phyloP scores from a whole-genome alignment of 2,113 vertebrate genomes.

The Hystrix cristata region DNA sequence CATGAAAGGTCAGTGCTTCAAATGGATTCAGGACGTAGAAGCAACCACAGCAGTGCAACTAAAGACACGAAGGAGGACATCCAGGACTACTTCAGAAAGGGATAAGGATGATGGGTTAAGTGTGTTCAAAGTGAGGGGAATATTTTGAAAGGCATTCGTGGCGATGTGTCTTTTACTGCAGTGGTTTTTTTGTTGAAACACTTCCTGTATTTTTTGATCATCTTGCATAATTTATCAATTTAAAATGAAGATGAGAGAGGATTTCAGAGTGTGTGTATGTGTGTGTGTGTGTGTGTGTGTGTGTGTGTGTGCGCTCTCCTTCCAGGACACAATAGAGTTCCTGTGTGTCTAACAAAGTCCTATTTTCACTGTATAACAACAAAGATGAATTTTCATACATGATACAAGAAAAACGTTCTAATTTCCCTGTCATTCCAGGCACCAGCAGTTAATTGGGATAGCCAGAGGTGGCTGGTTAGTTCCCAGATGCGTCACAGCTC shows the following conservation, averaged over 20 bases:
- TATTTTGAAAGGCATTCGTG: not conserved
- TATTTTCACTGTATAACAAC: slow-evolving; percentile 52
- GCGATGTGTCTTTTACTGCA: not conserved
- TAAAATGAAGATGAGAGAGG: slow-evolving; percentile 33
- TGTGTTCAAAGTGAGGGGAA: not conserved
- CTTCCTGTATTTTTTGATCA: not conserved
- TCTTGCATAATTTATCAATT: not conserved
- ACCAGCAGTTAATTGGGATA: slow-evolving; percentile 73
- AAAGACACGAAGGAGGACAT: not conserved
- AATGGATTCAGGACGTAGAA: not conserved
- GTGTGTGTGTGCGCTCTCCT: not conserved
- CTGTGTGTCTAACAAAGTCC: slow-evolving; percentile 63
- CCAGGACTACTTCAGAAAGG: not conserved
- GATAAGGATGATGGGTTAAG: not conserved
- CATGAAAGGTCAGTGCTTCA: not conserved
- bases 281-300: not conserved
- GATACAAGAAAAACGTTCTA: slow-evolving; percentile 53
- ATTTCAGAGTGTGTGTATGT: not conserved
- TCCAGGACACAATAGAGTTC: not conserved
- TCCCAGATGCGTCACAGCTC: slow-evolving; percentile 70
- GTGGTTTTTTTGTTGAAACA: not conserved
- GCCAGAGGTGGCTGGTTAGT: slow-evolving; percentile 62
- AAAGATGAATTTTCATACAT: slow-evolving; percentile 68
- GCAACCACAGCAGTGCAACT: not conserved
- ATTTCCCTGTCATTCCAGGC: slow-evolving; percentile 57